Evolutionary conservation across 1,140 invertebrate species (phyloP).

Genomic region (Saccostrea echinata): DNA sequence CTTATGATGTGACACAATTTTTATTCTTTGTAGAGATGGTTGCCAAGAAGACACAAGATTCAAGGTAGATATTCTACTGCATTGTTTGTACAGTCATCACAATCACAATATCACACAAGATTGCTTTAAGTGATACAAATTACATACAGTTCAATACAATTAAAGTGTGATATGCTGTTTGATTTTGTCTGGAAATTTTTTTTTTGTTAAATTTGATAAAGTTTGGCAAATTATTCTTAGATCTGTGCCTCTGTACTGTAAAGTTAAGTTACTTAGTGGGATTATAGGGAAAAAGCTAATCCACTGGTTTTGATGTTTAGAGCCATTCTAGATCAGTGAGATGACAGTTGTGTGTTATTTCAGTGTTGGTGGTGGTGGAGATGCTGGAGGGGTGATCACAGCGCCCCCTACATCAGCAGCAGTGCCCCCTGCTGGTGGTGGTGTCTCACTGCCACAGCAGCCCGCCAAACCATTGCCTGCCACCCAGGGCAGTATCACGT

Average conservation of each 20-base stretch:
- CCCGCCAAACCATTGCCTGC: background rate
- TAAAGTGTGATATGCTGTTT: no score
- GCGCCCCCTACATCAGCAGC: background rate
- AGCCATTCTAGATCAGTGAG: no score
- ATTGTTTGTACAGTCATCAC: no score
- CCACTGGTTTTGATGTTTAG: no score
- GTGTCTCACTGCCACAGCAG: background rate
- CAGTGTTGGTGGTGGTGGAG: background rate
- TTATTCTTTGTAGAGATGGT: constrained; percentile 33
- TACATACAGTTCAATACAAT: no score
- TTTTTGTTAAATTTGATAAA: no score
- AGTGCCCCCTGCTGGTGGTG: background rate
- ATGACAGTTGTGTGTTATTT: background rate
- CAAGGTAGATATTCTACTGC: background rate
- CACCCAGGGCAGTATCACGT: background rate
- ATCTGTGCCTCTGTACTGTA: background rate
- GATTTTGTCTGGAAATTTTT: no score
- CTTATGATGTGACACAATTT: background rate
- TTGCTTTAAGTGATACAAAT: no score
- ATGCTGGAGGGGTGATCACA: background rate
- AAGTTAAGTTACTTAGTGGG: no score
- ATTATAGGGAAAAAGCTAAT: no score
- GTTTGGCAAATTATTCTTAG: no score
- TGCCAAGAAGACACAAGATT: constrained; percentile 21
- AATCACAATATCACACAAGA: no score